A percentile compares a stretch with the other conserved stretches of the same genome.
phyloP scores from a whole-genome alignment of 2,797 vertebrate species.

The Emydoidea blandingii region DNA sequence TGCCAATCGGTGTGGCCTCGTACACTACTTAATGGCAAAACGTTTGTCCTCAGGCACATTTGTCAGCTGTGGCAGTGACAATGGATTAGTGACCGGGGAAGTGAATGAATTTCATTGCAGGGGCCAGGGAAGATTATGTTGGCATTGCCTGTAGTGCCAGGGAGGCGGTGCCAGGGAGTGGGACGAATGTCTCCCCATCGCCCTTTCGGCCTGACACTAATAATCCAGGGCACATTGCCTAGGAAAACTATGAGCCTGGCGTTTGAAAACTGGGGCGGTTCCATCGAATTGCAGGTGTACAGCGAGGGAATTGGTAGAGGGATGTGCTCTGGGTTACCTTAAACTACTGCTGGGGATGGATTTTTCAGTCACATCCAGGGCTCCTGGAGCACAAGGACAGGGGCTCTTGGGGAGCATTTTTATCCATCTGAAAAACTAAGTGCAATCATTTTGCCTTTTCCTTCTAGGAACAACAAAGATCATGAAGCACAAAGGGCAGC shows the following conservation, averaged over 20 bases:
- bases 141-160: neutral
- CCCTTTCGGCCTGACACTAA: neutral
- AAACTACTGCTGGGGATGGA: neutral
- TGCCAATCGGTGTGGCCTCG: neutral
- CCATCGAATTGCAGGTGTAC: no score
- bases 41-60: neutral
- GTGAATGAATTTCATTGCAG: neutral
- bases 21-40: neutral
- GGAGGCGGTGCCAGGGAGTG: neutral
- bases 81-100: neutral
- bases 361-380: neutral
- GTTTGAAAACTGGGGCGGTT: neutral
- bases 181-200: neutral
- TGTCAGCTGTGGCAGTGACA: neutral
- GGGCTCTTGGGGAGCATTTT: fast-evolving
- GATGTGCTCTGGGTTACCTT: neutral
- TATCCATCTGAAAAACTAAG: neutral
- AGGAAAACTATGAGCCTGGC: neutral
- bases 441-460: slow-evolving; percentile 32
- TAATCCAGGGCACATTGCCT: neutral
- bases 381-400: neutral
- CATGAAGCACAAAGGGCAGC: slow-evolving; percentile 18
- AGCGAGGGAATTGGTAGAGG: neutral
- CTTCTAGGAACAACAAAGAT: slow-evolving; percentile 68
- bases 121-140: neutral